Evolutionary conservation across 2,888 invertebrate genomes (phyloP), one percentile per base, ranked within the genome.

Genomic region (Tortrix viridana): DNA sequence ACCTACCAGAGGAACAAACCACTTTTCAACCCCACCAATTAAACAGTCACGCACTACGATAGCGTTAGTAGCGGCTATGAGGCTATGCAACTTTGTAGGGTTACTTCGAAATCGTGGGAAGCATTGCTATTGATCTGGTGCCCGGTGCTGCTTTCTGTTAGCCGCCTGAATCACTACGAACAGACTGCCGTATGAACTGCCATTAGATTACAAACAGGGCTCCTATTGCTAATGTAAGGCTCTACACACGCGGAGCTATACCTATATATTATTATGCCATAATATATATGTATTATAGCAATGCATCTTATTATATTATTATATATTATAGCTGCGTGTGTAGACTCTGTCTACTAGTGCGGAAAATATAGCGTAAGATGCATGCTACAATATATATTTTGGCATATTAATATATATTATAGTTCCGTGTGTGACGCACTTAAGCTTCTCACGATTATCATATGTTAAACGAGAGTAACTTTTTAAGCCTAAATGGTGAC

Each of bases 91-190:
- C 71, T 65, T 69, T 72, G 78, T 70, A 71, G 84, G 84, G 81
- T 86, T 84, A 84, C 80, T 85, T 85, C 86, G 86, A 84, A 80
- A 83, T 69, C 80, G 88, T 86, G 82, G 79, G 84, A 83, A 85
- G 68, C 72, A n/a, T 74, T 26, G 37, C 60, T 89, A 92, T 92
- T 81, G 91, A 92, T 91, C 85, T 80, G 76, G 76, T 77, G 69
- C 67, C 70, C 73, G 71, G 74, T 74, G 70, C 69, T 82, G 84
- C 78, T 81, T 85, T 75, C 74, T 68, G 82, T 84, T 81, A 77
- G 64, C 71, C 76, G 79, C 77, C 73, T 70, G 69, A 76, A 71
- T 77, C 72, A 72, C 68, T 74, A 75, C 70, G 65, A 70, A 76
- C 71, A 70, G 74, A 67, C 68, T 65, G 53, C 65, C 69, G 72